Conservation (phyloP, 2,797 vertebrate species). For the Pelobates cultripes region DNA sequence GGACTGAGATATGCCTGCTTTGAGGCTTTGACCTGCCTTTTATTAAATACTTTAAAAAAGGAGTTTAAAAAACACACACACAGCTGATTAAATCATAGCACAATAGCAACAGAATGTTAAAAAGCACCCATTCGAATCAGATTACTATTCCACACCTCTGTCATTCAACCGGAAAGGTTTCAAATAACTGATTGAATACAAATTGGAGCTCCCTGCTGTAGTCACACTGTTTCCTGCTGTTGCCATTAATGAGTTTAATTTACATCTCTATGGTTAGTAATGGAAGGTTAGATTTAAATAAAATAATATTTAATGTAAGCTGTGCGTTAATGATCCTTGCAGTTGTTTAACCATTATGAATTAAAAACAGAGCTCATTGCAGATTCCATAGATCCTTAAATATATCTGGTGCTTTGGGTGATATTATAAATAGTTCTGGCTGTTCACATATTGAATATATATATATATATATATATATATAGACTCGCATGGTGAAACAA, state of each 20-base stretch:
- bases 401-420: too few species aligned
- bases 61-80: constrained; percentile 57
- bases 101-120: constrained; percentile 55
- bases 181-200: constrained; percentile 58
- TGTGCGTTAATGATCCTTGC: not conserved
- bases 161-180: constrained; percentile 57
- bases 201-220: constrained; percentile 58
- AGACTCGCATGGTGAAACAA: not conserved
- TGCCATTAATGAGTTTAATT: constrained; percentile 60
- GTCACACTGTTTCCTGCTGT: constrained; percentile 57
- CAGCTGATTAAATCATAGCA: constrained; percentile 57
- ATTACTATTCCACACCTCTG: constrained; percentile 57
- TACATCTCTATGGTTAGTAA: constrained; percentile 49
- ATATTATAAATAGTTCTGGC: too few species aligned
- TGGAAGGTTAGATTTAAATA: constrained; percentile 52
- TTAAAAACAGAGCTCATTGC: too few species aligned
- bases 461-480: too few species aligned
- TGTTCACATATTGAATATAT: too few species aligned
- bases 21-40: constrained; percentile 57
- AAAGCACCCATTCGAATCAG: constrained; percentile 54
- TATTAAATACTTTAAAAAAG: constrained; percentile 42
- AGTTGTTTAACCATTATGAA: not conserved
- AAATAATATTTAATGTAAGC: not conserved
- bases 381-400: too few species aligned
- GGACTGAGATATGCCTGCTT: constrained; percentile 46